Evolutionary conservation across 2,888 invertebrate species (phyloP).

Genomic region (Eilema sororculum): DNA sequence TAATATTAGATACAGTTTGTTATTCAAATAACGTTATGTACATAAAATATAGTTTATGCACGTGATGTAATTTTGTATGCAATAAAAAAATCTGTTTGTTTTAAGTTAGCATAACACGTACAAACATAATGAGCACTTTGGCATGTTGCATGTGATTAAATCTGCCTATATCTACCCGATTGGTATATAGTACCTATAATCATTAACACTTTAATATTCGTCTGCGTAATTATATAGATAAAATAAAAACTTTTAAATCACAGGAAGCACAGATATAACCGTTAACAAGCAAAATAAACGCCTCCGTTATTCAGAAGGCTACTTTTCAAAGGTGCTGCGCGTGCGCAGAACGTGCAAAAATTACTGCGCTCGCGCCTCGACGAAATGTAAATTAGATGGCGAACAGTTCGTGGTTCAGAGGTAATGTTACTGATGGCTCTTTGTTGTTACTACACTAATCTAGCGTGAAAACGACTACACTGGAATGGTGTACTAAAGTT

Average conservation of each 20-base stretch:
- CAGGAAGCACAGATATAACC: background rate
- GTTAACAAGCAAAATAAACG: background rate
- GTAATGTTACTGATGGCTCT: slow-evolving; percentile 44
- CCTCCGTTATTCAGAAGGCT: slow-evolving; percentile 4
- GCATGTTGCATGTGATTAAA: background rate
- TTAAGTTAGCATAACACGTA: background rate
- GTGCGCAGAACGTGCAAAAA: slow-evolving; percentile 67
- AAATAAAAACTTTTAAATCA: background rate
- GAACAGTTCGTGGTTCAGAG: slow-evolving; percentile 58
- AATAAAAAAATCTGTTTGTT: background rate
- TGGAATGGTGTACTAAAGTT: slow-evolving; percentile 7
- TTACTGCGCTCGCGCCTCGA: slow-evolving; percentile 64
- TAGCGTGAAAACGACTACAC: slow-evolving; percentile 17
- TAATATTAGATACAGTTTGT: background rate
- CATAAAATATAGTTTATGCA: background rate
- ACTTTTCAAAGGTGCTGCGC: slow-evolving; percentile 48
- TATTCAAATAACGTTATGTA: background rate
- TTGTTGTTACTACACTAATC: slow-evolving; percentile 23
- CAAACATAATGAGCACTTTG: background rate
- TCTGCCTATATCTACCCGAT: background rate
- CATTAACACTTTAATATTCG: background rate
- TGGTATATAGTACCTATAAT: background rate
- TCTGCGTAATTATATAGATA: background rate
- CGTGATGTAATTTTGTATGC: background rate
- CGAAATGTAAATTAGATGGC: slow-evolving; percentile 69